These are phyloP conservation scores for Digitonthophagus gazella DNA, from an alignment of 2,888 invertebrate genomes.

Conservation along the genomic window DNA sequence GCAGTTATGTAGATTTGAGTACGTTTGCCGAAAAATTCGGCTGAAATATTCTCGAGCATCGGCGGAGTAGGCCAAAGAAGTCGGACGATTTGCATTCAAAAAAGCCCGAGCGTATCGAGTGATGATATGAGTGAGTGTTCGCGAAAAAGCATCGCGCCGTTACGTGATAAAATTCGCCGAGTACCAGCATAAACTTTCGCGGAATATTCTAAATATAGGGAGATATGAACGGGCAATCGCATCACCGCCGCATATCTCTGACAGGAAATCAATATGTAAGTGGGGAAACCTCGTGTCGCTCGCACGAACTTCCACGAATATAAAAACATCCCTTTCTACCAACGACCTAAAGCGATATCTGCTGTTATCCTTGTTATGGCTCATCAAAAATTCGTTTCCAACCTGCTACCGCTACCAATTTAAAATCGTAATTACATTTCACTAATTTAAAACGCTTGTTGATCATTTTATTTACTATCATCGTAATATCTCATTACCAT, in stretches of 20 bases:
- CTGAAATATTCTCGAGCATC: not conserved
- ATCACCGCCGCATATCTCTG: not conserved
- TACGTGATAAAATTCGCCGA: not conserved
- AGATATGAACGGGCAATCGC: not conserved
- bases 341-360: not conserved
- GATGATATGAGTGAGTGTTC: not conserved
- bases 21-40: not conserved
- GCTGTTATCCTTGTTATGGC: not conserved
- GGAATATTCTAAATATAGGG: not conserved
- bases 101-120: not conserved
- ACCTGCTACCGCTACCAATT: not conserved
- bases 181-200: not conserved
- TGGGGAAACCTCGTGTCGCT: not conserved
- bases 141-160: not conserved
- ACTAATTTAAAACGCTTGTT: not conserved
- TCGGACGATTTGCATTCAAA: not conserved
- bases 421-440: not conserved
- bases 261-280: not conserved
- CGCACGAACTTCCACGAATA: not conserved
- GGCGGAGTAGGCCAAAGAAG: not conserved
- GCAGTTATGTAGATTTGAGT: not conserved
- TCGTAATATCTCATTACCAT: too few species aligned
- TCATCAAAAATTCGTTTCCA: not conserved
- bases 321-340: not conserved
- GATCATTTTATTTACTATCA: not conserved